A percentile compares a stretch with the other conserved stretches of the same genome.
Evolutionary conservation across 1,140 invertebrate genomes (phyloP).

Genomic region (Drosophila sucinea): DNA sequence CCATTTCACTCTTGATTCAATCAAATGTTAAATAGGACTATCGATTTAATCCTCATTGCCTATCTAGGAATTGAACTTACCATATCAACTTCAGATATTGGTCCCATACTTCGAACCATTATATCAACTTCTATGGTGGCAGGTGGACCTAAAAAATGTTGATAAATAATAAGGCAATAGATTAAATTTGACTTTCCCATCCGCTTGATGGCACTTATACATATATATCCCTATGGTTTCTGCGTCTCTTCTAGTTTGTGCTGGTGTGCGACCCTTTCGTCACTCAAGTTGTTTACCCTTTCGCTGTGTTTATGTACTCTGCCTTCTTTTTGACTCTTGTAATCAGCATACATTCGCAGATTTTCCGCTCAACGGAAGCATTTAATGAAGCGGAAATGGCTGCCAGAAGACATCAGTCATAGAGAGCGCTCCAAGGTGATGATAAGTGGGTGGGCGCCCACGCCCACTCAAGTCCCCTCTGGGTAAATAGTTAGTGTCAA

Average conservation of each 20-base stretch:
- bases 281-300: not conserved
- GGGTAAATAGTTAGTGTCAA: slow-evolving; percentile 69
- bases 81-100: slow-evolving; percentile 94
- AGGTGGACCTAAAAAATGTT: slow-evolving; percentile 86
- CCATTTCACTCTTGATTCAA: not conserved
- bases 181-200: not conserved
- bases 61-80: slow-evolving; percentile 83
- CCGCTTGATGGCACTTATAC: not conserved
- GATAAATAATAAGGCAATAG: not conserved
- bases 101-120: slow-evolving; percentile 94
- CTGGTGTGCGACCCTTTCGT: not conserved
- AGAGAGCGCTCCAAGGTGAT: slow-evolving; percentile 34
- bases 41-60: not conserved
- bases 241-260: not conserved
- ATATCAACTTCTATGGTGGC: slow-evolving; percentile 93
- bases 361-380: slow-evolving; percentile 70
- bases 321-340: slow-evolving; percentile 29
- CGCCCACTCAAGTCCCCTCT: slow-evolving; percentile 23
- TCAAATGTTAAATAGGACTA: slow-evolving; percentile 1
- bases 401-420: slow-evolving; percentile 46
- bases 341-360: slow-evolving; percentile 65
- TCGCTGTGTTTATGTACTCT: slow-evolving; percentile 36
- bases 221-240: not conserved
- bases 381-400: slow-evolving; percentile 78
- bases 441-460: not conserved